Conservation (phyloP, 2,113 vertebrate species). For the Otolemur garnettii region DNA sequence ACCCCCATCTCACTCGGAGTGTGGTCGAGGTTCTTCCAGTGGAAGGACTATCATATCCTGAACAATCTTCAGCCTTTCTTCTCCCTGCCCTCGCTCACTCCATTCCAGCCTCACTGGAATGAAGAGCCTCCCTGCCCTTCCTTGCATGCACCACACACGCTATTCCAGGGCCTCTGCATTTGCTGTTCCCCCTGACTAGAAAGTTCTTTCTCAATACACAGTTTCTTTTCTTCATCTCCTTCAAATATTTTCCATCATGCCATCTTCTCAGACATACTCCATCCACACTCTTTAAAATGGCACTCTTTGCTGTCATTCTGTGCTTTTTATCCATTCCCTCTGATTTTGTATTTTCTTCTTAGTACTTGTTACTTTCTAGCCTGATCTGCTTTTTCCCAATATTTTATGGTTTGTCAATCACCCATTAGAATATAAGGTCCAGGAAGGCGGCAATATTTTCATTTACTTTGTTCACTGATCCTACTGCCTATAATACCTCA, state of each 20-base stretch:
- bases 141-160: not conserved
- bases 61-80: not conserved
- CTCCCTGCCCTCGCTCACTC: not conserved
- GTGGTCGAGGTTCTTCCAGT: not conserved
- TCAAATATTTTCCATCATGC: not conserved
- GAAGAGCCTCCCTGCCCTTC: not conserved
- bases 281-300: not conserved
- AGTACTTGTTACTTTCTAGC: not conserved
- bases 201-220: not conserved
- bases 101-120: not conserved
- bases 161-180: not conserved
- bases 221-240: not conserved
- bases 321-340: too few relatives aligned
- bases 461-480: not conserved
- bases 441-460: not conserved
- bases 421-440: not conserved
- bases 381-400: not conserved
- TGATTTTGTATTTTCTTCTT: not conserved
- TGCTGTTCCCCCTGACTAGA: not conserved
- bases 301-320: not conserved
- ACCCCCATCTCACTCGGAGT: not conserved
- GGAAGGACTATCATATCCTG: not conserved
- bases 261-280: not conserved
- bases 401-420: not conserved
- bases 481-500: not conserved